phyloP scores from a whole-genome alignment of 1,140 invertebrate genomes.

The Arctopsyche grandis region DNA sequence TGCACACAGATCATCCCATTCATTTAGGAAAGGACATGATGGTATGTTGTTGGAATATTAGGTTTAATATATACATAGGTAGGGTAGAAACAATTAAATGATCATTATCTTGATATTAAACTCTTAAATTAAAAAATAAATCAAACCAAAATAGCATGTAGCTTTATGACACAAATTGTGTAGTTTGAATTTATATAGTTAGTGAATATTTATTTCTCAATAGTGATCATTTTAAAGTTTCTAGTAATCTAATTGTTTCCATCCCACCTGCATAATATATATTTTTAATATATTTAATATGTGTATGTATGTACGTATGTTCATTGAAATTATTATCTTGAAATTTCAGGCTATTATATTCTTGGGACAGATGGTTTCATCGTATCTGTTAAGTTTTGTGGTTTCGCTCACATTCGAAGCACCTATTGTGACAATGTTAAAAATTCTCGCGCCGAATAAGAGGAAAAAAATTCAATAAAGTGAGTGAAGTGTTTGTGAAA shows the following conservation, averaged over 20 bases:
- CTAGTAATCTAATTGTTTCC: not conserved
- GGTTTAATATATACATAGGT: no score
- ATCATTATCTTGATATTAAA: no score
- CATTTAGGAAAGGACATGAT: constrained; percentile 81
- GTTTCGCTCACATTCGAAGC: constrained; percentile 84
- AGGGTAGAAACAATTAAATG: no score
- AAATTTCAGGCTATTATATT: constrained; percentile 75
- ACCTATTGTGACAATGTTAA: constrained; percentile 85
- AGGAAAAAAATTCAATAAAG: constrained; percentile 60
- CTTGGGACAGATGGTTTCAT: constrained; percentile 79
- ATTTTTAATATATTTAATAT: no score
- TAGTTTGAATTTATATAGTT: no score
- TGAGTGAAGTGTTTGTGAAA: not conserved
- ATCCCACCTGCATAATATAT: no score
- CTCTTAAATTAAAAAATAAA: no score
- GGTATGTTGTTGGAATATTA: constrained; percentile 62
- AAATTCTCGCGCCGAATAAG: constrained; percentile 77
- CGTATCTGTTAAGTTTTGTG: constrained; percentile 80
- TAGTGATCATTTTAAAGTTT: not conserved
- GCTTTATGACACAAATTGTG: no score
- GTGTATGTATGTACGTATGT: no score
- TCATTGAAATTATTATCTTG: not conserved
- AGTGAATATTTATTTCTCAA: no score
- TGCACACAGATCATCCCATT: constrained; percentile 80
- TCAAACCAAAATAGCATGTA: no score